Evolutionary conservation across 2,888 invertebrate species (phyloP).

Genomic region (Bugula neritina): DNA sequence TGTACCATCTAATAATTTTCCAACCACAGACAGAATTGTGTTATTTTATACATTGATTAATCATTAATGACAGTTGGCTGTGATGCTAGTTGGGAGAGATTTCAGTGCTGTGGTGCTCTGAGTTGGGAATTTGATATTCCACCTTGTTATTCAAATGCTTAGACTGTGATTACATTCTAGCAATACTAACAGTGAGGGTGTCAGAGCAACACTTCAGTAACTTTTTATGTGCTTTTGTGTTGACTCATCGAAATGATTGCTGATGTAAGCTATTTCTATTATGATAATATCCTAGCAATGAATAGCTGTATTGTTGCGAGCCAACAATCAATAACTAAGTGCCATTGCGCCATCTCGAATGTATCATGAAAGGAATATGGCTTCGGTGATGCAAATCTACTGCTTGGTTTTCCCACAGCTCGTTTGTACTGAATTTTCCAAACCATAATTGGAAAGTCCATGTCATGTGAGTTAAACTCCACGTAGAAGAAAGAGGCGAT

Average conservation of each 20-base stretch:
- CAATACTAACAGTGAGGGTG: neutral
- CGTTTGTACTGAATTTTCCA: neutral
- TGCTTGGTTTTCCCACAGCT: neutral
- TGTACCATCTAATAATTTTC: too few species aligned
- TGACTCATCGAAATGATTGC: neutral
- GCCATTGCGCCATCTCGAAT: too few species aligned
- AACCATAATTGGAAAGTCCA: neutral
- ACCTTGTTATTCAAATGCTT: neutral
- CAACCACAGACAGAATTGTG: too few species aligned
- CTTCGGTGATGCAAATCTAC: neutral
- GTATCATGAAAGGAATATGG: neutral
- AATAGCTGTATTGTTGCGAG: neutral
- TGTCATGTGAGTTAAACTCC: too few species aligned
- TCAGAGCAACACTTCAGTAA: too few species aligned
- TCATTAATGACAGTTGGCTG: too few species aligned
- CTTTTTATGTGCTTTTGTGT: too few species aligned
- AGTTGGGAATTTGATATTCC: neutral
- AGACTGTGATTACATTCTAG: neutral
- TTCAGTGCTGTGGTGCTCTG: too few species aligned
- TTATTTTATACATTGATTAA: too few species aligned
- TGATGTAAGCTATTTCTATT: neutral
- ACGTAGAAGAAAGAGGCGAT: too few species aligned
- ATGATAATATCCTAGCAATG: neutral
- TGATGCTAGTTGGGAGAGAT: too few species aligned
- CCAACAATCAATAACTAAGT: neutral